Percentiles rank a stretch among this genome's conserved stretches.
Conservation (phyloP, 1,140 invertebrate genomes). For the Drosophila neocordata region DNA sequence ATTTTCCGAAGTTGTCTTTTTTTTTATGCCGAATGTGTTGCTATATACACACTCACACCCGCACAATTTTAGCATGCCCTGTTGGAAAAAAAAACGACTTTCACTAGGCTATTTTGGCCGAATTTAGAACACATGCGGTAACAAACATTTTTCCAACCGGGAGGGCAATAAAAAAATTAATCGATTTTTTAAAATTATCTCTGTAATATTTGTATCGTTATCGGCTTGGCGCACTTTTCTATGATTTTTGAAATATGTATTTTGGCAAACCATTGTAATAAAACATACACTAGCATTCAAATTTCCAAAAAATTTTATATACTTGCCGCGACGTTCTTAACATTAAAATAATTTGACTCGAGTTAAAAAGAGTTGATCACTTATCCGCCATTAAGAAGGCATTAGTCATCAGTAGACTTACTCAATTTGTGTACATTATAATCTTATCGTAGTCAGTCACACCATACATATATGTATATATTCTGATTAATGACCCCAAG, state of each 20-base stretch:
- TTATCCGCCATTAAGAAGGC: neutral
- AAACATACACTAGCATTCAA: too few relatives aligned
- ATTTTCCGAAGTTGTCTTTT: too few relatives aligned
- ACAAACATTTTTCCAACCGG: neutral
- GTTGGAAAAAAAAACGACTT: neutral
- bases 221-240: neutral
- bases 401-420: neutral
- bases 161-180: neutral
- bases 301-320: too few relatives aligned
- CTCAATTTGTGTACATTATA: neutral
- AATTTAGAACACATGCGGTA: too few relatives aligned
- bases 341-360: too few relatives aligned
- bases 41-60: neutral
- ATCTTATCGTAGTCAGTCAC: conserved; percentile 3
- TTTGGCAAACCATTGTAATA: too few relatives aligned
- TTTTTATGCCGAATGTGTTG: too few relatives aligned
- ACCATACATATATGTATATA: neutral
- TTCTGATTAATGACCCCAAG: neutral
- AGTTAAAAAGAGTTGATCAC: neutral
- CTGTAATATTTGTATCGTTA: neutral
- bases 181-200: too few relatives aligned
- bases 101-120: neutral
- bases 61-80: neutral
- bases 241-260: neutral
- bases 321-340: too few relatives aligned